Percentiles rank a stretch among this genome's conserved stretches.
phyloP scores from a whole-genome alignment of 2,797 vertebrate species.

The Pyrocephalus nanus region DNA sequence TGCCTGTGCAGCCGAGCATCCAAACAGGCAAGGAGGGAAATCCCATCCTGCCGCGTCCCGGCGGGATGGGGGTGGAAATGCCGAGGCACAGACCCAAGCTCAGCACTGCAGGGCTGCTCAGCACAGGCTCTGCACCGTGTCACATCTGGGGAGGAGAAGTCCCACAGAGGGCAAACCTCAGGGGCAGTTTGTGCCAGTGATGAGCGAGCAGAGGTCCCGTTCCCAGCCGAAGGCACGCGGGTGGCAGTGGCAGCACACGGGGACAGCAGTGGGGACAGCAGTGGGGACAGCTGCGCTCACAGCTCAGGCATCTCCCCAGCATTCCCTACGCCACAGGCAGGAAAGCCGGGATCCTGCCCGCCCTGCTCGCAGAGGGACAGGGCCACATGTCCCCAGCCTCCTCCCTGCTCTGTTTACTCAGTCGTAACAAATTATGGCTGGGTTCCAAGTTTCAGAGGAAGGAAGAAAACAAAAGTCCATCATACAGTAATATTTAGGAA shows the following conservation, averaged over 20 bases:
- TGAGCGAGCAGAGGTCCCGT: background rate
- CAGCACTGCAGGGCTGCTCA: background rate
- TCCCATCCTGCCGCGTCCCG: background rate
- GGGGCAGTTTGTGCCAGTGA: background rate
- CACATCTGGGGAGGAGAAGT: background rate
- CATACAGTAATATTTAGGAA: background rate
- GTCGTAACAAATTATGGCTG: background rate
- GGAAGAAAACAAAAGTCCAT: background rate
- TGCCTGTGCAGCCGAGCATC: background rate
- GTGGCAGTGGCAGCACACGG: background rate
- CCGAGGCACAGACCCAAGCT: background rate
- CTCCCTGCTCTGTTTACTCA: background rate
- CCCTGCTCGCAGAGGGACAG: rapidly evolving
- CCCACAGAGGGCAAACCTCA: background rate
- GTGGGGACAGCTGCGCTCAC: background rate
- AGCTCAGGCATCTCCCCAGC: background rate
- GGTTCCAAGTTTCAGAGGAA: background rate
- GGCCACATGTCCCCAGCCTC: background rate
- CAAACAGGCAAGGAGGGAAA: background rate
- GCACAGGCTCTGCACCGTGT: rapidly evolving
- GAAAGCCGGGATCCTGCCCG: background rate
- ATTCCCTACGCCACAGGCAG: rapidly evolving
- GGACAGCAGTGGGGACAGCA: no score
- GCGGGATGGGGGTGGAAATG: background rate
- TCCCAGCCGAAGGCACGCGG: background rate